Evolutionary conservation across 2,888 invertebrate species (phyloP).

Genomic region (Cryptocephalus moraei): DNA sequence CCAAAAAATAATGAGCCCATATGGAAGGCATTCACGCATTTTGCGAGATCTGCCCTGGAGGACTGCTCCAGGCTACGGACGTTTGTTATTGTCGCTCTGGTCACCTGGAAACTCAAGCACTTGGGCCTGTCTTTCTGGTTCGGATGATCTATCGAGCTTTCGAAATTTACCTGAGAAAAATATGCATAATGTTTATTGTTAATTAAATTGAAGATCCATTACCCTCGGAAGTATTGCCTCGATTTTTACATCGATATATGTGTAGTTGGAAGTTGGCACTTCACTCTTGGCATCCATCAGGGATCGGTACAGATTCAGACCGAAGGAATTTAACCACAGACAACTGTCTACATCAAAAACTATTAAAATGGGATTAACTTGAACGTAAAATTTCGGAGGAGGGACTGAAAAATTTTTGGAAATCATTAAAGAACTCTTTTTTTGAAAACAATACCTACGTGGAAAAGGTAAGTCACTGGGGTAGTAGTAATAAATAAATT

Average conservation of each 20-base stretch:
- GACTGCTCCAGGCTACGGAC: constrained; percentile 52
- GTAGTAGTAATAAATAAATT: constrained; percentile 93
- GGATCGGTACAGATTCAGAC: constrained; percentile 74
- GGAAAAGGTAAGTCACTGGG: constrained; percentile 85
- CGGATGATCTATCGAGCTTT: constrained; percentile 64
- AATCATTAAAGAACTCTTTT: neutral
- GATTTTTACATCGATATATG: constrained; percentile 75
- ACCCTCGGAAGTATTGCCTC: constrained; percentile 93
- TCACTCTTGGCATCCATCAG: constrained; percentile 44
- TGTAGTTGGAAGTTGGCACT: constrained; percentile 34
- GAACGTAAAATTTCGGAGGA: constrained; percentile 83
- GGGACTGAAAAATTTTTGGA: constrained; percentile 59
- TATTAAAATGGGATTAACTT: constrained; percentile 82
- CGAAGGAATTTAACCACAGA: constrained; percentile 90
- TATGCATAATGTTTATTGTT: neutral
- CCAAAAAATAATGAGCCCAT: constrained; percentile 64
- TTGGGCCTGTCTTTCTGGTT: constrained; percentile 81
- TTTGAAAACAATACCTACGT: constrained; percentile 45
- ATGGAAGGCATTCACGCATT: constrained; percentile 68
- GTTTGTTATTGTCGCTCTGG: constrained; percentile 64
- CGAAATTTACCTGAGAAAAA: constrained; percentile 58
- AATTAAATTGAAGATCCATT: constrained; percentile 14
- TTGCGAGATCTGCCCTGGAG: constrained; percentile 70
- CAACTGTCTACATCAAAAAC: constrained; percentile 80
- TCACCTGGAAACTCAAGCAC: constrained; percentile 74